Base-by-base conservation (phyloP, 2,888 invertebrate species). In the Drosophila cognata region DNA sequence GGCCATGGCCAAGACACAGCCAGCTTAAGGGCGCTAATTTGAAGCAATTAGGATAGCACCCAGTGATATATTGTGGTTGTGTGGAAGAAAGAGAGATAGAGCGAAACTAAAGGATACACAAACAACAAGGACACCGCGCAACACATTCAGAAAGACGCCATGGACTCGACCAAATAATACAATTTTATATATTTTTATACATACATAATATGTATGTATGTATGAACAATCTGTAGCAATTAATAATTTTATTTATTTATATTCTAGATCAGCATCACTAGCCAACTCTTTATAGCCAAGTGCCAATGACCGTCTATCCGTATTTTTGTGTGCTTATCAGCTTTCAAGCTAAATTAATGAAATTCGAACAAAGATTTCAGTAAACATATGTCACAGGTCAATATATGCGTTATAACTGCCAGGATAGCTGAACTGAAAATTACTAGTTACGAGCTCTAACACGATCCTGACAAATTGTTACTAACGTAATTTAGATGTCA, bases 21-120 rank as follows among this genome's bases (percentile, higher is more conserved):
- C 66, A 53, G 67, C 53, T 52, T 67, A 88, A 87, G 81, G 86
- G 90, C 84, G 90, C 83, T 87, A 87, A 87, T 90, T 90, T 88
- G 87, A 62, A 78, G 79, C 90, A 87, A 90, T 87, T 87, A 88
- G 81, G 75, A 80, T 74, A 50, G 56, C 67, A 71, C 78, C 61
- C 62, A 46, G 55, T 33, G 59, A 65, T 58, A 66, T 52, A 41
- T 29, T 58, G n/a, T 35, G 41, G 53, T 36, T 16, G 21, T 28
- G 13, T 33, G 51, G 33, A 28, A 38, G 25, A 13, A 10, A 48
- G 41, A 35, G 41, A 52, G 56, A 62, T 16, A 28, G 55, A 16
- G 48, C 25, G 38, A 48, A 58, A 57, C 56, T 8, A 55, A 53
- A 41, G 28, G 36, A 68, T 52, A 68, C 43, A 65, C 58, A 33